Evolutionary conservation across 2,888 invertebrate genomes (phyloP).

Genomic region (Trisateles emortualis): DNA sequence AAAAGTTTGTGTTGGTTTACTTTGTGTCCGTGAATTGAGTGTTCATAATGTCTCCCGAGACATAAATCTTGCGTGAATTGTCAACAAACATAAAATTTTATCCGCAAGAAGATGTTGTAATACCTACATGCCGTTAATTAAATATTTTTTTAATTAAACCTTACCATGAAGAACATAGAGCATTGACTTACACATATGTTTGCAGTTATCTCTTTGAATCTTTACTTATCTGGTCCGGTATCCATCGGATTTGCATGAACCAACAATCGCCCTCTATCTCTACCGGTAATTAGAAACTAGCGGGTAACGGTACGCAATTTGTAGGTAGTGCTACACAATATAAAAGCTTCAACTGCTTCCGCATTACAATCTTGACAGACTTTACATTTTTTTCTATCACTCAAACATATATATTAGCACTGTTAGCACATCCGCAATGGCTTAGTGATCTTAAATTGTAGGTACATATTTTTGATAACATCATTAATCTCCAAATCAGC

Average conservation of each 20-base stretch:
- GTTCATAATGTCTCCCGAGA: too few species aligned
- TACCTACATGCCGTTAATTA: too few species aligned
- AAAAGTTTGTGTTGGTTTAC: too few species aligned
- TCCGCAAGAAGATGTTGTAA: too few species aligned
- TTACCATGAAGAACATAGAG: conserved; percentile 33
- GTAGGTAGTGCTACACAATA: conserved; percentile 60
- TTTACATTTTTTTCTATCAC: conserved; percentile 17
- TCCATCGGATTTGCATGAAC: conserved; percentile 78
- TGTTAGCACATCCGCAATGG: conserved; percentile 18
- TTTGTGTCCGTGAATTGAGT: too few species aligned
- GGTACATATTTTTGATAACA: neutral
- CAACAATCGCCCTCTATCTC: conserved; percentile 79
- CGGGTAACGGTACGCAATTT: conserved; percentile 76
- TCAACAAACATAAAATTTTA: too few species aligned
- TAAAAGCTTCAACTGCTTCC: conserved; percentile 55
- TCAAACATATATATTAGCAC: neutral
- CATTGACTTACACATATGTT: conserved; percentile 44
- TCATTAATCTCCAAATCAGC: neutral
- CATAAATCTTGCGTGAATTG: too few species aligned
- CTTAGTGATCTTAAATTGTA: neutral
- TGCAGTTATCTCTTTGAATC: conserved; percentile 48
- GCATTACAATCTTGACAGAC: conserved; percentile 31
- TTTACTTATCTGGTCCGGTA: conserved; percentile 63
- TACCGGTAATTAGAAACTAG: conserved; percentile 80
- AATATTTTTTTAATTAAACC: conserved; percentile 1